Percentiles rank a stretch among this genome's conserved stretches.
Evolutionary conservation across 2,888 invertebrate genomes (phyloP).

Genomic region (Laothoe populi): DNA sequence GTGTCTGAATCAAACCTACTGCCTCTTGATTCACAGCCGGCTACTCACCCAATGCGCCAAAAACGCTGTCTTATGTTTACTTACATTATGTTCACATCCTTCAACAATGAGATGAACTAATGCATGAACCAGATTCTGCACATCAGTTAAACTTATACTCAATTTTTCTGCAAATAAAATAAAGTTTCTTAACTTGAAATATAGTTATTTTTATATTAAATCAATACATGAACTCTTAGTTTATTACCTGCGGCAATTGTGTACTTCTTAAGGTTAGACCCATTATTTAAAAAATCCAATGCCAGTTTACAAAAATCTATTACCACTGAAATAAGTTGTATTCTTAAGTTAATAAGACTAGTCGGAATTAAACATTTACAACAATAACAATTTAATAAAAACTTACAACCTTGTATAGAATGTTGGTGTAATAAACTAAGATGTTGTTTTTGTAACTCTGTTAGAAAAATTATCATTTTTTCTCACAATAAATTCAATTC

Average conservation of each 20-base stretch:
- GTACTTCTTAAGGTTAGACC: conserved; percentile 86
- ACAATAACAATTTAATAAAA: neutral
- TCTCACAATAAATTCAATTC: neutral
- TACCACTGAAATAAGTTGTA: conserved; percentile 79
- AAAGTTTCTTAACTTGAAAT: too few relatives aligned
- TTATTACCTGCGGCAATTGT: conserved; percentile 85
- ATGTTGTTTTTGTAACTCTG: conserved; percentile 77
- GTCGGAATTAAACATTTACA: neutral
- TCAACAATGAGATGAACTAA: conserved; percentile 89
- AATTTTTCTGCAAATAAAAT: conserved; percentile 83
- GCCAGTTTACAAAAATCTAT: conserved; percentile 89
- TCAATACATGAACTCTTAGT: neutral
- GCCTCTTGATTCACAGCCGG: too few relatives aligned
- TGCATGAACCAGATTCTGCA: conserved; percentile 88
- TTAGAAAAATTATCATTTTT: conserved; percentile 75
- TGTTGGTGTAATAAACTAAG: conserved; percentile 65
- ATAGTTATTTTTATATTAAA: neutral
- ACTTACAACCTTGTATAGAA: conserved; percentile 62
- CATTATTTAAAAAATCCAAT: conserved; percentile 87
- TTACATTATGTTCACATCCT: conserved; percentile 88
- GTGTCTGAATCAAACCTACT: too few relatives aligned
- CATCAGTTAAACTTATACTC: conserved; percentile 75
- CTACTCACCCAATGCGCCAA: too few relatives aligned
- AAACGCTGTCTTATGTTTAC: too few relatives aligned
- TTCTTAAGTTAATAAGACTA: too few relatives aligned